These are phyloP conservation scores for Anneissia japonica DNA, from an alignment of 35 echinoderm and acorn worm genomes.

Conservation along the genomic window DNA sequence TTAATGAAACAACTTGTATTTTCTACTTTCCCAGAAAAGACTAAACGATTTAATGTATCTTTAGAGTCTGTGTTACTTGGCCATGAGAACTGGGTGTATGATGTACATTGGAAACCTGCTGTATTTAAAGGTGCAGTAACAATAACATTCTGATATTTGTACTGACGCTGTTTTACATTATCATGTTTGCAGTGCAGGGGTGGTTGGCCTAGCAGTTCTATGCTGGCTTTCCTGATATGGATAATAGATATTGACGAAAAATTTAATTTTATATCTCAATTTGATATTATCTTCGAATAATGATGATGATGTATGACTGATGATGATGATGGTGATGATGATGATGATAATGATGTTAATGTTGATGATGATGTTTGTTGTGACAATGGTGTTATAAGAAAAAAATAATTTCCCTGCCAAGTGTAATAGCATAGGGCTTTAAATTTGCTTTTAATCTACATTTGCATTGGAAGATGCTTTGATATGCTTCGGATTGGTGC, in stretches of 20 bases:
- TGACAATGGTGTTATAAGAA: too few species aligned
- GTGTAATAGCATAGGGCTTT: too few species aligned
- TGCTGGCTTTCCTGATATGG: not conserved
- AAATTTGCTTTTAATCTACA: too few species aligned
- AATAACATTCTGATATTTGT: not conserved
- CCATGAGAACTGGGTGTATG: constrained; percentile 98
- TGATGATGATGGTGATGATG: too few species aligned
- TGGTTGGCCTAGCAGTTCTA: not conserved
- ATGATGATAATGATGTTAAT: too few species aligned
- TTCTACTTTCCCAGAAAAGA: constrained; percentile 8
- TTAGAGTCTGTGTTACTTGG: constrained; percentile 81
- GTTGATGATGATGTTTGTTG: too few species aligned
- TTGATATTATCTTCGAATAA: not conserved
- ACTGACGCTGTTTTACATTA: not conserved
- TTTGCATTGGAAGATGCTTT: too few species aligned
- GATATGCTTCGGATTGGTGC: too few species aligned
- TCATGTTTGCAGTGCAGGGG: not conserved
- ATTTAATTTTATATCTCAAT: not conserved
- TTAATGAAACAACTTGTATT: too few species aligned
- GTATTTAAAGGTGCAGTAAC: constrained; percentile 29
- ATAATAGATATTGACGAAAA: not conserved
- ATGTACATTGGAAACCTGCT: constrained; percentile 74
- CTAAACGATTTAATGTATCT: constrained; percentile 30
- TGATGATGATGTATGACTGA: too few species aligned
- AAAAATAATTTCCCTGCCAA: too few species aligned